phyloP scores from a whole-genome alignment of 2,797 vertebrate genomes.

The Rousettus madagascariensis region DNA sequence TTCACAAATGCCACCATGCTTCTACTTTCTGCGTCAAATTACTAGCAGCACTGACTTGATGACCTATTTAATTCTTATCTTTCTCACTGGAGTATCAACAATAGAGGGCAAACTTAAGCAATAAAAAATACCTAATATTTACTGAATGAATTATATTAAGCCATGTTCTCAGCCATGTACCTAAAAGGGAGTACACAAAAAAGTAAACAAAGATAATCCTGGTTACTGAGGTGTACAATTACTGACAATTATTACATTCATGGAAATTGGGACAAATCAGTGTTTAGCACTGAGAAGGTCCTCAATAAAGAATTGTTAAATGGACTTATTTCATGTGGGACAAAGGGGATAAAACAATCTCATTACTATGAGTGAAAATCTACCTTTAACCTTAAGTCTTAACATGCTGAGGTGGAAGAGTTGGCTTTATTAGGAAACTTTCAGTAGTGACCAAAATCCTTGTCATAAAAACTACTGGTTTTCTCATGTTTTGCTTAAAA shows the following conservation, averaged over 20 bases:
- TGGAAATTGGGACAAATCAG: slow-evolving; percentile 12
- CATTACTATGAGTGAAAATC: slow-evolving; percentile 33
- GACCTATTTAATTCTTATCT: slow-evolving; percentile 13
- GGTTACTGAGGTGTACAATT: neutral
- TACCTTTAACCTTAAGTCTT: slow-evolving; percentile 13
- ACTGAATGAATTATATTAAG: neutral
- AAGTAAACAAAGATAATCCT: slow-evolving; percentile 1
- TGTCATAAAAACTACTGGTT: neutral
- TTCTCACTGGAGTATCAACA: neutral
- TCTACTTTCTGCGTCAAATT: slow-evolving; percentile 31
- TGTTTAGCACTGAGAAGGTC: neutral
- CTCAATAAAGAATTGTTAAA: slow-evolving; percentile 21
- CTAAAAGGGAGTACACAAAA: neutral
- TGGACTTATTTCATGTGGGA: neutral
- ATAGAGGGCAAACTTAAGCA: neutral
- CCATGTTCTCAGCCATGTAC: neutral
- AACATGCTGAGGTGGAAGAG: neutral
- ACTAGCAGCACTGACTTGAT: neutral
- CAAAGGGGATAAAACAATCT: neutral
- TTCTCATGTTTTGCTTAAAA: slow-evolving; percentile 36
- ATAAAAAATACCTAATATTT: neutral
- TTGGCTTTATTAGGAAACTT: neutral
- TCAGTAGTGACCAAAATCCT: neutral
- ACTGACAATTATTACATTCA: slow-evolving; percentile 20
- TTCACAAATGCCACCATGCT: neutral